Conservation (phyloP, 2,113 vertebrate species). For the Anarhynchus alexandrinus region DNA sequence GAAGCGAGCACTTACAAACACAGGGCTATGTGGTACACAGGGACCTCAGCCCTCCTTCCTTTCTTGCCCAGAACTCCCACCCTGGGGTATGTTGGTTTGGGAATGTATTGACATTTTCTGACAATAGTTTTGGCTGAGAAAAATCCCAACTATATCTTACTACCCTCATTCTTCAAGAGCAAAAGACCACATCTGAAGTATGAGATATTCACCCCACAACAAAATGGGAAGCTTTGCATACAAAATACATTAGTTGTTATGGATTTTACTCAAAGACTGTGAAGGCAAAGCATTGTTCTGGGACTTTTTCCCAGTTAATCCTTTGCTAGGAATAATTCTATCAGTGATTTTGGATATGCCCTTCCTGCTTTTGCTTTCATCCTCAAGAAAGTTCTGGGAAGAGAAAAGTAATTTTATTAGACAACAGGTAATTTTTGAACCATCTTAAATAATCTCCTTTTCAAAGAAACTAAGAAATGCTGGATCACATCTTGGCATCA, state of each 20-base stretch:
- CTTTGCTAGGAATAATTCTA: not conserved
- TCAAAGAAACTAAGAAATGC: not conserved
- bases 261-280: not conserved
- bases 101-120: not conserved
- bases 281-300: not conserved
- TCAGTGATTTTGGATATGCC: not conserved
- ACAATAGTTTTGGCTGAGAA: not conserved
- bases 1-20: not conserved
- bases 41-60: not conserved
- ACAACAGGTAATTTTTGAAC: not conserved
- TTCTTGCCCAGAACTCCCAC: not conserved
- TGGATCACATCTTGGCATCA: not conserved
- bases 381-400: not conserved
- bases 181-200: not conserved
- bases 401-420: not conserved
- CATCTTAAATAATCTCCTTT: not conserved
- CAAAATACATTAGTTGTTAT: not conserved
- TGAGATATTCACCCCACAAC: not conserved
- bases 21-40: rapidly evolving
- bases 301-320: not conserved
- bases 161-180: not conserved
- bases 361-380: not conserved
- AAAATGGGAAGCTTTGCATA: not conserved
- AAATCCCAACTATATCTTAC: not conserved
- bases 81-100: rapidly evolving